Base-by-base conservation (phyloP, 2,113 vertebrate species). In the Brachypteracias leptosomus region DNA sequence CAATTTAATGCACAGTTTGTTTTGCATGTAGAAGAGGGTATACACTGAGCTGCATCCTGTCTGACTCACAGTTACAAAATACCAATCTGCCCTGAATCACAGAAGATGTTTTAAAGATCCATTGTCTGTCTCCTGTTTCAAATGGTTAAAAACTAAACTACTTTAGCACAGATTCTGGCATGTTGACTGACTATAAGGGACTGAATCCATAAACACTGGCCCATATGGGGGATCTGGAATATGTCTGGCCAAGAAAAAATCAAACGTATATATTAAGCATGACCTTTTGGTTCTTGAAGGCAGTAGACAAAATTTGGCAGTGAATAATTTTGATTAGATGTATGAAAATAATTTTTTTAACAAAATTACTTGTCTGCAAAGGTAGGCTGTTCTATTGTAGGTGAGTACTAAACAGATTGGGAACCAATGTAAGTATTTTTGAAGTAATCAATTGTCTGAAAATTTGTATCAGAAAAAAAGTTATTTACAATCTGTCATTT, bases 1-100 rank as follows among this genome's bases (percentile, higher is more conserved):
- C 93, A 96, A 97, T 97, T 98, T 97, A 97, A 96, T 96, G 96
- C 92, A 96, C 88, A 92, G 84, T 93, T 97, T 97, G 92, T 95
- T 97, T 97, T 90, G 22, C 89, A 86, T 49, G 84, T 52, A 65
- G 77, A 72, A 87, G 26, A 70, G 38, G 82, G 13, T 18, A 78
- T 57, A 70, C 13, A 33, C 78, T 28, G 81, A 86, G 44, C 88
- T 82, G 73, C 78, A 55, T 51, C 61, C 46, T 84, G 22, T 62
- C 42, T 78, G 71, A 82, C 24, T 72, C 52, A 63, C 49, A 83
- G 40, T 47, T 67, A 65, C 19, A 91, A 94, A 94, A 90, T 26
- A 47, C 4, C n/a, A 76, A 29, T 33, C 63, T 83, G 35, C 9
- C 57, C 40, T n/a, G 25, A 92, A 65, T 42, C 42, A 68, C 58